Evolutionary conservation across 1,140 invertebrate species (phyloP), one percentile per base, ranked within the genome.

Genomic region (Calliphora vicina): DNA sequence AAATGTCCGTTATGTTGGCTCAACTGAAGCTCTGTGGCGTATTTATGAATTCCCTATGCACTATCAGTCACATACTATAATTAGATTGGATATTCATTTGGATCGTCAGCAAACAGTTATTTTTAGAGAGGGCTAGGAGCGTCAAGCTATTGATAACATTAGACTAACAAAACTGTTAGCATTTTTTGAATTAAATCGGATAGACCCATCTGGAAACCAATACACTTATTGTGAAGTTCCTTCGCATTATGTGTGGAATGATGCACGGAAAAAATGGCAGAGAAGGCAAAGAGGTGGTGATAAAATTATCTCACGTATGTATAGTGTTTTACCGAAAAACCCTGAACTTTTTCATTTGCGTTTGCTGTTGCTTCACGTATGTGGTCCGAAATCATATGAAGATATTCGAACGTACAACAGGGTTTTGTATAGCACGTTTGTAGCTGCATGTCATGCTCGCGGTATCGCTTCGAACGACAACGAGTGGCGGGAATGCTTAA

Each of bases 1-100:
- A 57, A 83, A 84, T 80, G 84, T 81, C 1, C 45, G 86, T 42
- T 90, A 89, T 85, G 83, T 90, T 10, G 84, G 86, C 35, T 82
- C 85, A 1, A 72, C 83, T 25, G 89, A 90, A 85, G 88, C 87
- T 42, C 73, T 84, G 23, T 90, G 87, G 87, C 78, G 86, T 45
- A 85, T 91, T 29, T 81, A 83, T 1, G 82, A 82, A 50, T 86
- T 84, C 45, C 27, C 43, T 6, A 81, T 89, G 20, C 61, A 82
- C 42, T 78, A 1, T 17, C 43, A 83, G 45, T 61, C 81, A 82
- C 67, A 81, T 81, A 6, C 35, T 29, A 61, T 61, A 4, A 4
- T 23, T 61, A 2, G 15, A 4, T 12, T 61, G 2, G 20, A 61
- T 12, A 4, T 2, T 12, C 57, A 61, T 61, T 12, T 61, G 12